phyloP scores from a whole-genome alignment of 2,888 invertebrate species.

The Habroteleia sp. region DNA sequence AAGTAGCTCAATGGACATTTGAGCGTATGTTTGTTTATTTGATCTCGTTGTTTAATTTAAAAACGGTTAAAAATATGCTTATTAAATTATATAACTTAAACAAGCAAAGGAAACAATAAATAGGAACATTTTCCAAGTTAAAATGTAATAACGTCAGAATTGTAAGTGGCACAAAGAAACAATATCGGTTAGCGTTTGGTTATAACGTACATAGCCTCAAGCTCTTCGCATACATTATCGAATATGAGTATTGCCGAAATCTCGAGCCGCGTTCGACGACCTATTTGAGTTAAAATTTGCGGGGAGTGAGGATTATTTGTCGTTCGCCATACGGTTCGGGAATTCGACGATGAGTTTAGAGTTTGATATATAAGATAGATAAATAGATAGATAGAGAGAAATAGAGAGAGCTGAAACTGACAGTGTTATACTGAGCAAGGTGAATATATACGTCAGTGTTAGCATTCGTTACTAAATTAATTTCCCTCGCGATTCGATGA shows the following conservation, averaged over 20 bases:
- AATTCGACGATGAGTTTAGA: constrained; percentile 60
- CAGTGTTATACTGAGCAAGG: constrained; percentile 81
- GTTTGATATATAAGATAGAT: constrained; percentile 59
- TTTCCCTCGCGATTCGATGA: constrained; percentile 58
- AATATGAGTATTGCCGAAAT: constrained; percentile 38
- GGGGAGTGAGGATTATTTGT: constrained; percentile 30
- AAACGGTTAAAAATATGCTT: too few species aligned
- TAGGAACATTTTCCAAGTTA: too few species aligned
- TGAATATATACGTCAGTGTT: constrained; percentile 82
- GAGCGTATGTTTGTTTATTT: too few species aligned
- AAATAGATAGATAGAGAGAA: constrained; percentile 77
- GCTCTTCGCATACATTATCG: constrained; percentile 39
- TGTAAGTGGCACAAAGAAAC: constrained; percentile 14
- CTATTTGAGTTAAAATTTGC: constrained; percentile 48
- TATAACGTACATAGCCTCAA: constrained; percentile 17
- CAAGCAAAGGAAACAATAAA: too few species aligned
- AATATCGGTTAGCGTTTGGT: constrained; percentile 12
- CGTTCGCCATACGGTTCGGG: constrained; percentile 37
- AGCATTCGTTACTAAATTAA: constrained; percentile 67
- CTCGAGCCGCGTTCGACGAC: constrained; percentile 47
- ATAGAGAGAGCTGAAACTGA: constrained; percentile 79
- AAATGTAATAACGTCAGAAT: too few species aligned
- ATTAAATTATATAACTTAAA: too few species aligned
- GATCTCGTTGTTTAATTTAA: too few species aligned
- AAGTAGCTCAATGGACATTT: too few species aligned